Conservation (phyloP, 2,113 vertebrate genomes). For the Cebus imitator region DNA sequence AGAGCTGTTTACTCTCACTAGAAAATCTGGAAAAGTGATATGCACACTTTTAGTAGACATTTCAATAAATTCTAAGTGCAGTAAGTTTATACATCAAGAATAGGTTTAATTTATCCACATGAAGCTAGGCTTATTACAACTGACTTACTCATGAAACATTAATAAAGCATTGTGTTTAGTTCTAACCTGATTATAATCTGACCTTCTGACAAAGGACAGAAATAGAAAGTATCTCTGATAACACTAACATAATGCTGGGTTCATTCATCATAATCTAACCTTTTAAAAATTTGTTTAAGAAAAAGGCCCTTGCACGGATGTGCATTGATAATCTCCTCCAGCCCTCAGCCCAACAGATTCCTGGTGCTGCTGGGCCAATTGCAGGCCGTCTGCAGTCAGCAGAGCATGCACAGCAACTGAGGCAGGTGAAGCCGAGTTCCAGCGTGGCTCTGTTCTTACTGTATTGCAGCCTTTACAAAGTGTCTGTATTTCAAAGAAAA, state of each 20-base stretch:
- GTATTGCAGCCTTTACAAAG: conserved; percentile 50
- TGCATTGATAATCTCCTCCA: conserved; percentile 82
- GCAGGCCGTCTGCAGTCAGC: too few species aligned
- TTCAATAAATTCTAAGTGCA: conserved; percentile 63
- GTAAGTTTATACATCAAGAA: conserved; percentile 61
- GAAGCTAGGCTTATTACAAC: conserved; percentile 79
- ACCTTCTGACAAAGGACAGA: conserved; percentile 90
- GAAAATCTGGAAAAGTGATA: conserved; percentile 57
- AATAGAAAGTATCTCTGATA: conserved; percentile 88
- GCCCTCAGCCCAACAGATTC: conserved; percentile 77
- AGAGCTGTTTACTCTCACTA: conserved; percentile 54
- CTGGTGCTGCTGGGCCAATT: conserved; percentile 26
- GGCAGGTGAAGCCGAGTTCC: background rate
- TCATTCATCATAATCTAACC: conserved; percentile 93
- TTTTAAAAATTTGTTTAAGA: conserved; percentile 72
- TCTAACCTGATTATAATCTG: conserved; percentile 90
- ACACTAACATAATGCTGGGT: conserved; percentile 90
- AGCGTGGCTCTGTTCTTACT: background rate
- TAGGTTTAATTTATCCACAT: conserved; percentile 79
- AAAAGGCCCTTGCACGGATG: conserved; percentile 81
- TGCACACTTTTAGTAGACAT: conserved; percentile 58
- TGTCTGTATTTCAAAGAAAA: conserved; percentile 79
- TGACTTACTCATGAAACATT: conserved; percentile 90
- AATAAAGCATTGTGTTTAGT: conserved; percentile 89
- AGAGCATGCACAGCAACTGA: fast-evolving